A percentile compares a stretch with the other conserved stretches of the same genome.
phyloP scores from a whole-genome alignment of 2,888 invertebrate genomes.

The Lymantria dispar region DNA sequence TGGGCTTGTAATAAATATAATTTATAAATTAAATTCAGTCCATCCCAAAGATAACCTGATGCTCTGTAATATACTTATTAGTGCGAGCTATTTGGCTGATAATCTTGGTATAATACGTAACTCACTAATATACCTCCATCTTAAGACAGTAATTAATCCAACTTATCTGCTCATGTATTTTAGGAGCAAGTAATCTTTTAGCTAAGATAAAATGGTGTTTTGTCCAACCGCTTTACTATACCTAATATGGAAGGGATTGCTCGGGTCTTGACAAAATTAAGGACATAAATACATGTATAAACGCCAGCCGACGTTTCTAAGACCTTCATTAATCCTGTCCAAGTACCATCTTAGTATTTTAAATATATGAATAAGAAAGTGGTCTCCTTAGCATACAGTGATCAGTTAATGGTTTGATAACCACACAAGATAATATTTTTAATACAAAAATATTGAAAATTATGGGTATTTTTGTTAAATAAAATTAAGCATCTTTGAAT shows the following conservation, averaged over 20 bases:
- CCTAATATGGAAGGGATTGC: slow-evolving; percentile 10
- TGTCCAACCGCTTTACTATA: slow-evolving; percentile 11
- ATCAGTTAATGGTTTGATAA: background rate
- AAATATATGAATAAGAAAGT: background rate
- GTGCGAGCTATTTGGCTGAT: background rate
- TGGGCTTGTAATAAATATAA: too few relatives aligned
- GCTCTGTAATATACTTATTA: background rate
- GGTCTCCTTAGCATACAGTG: background rate
- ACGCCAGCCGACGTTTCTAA: slow-evolving; percentile 1
- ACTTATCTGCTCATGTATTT: slow-evolving; percentile 20
- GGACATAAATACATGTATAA: slow-evolving; percentile 5
- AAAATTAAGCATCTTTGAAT: background rate
- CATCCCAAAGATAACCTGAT: background rate
- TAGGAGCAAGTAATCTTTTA: slow-evolving; percentile 22
- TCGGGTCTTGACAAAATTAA: slow-evolving; percentile 7
- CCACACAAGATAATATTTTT: background rate
- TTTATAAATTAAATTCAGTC: too few relatives aligned
- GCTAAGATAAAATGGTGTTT: slow-evolving; percentile 17
- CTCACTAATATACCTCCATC: slow-evolving; percentile 10
- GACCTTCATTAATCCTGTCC: slow-evolving; percentile 8
- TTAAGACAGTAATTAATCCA: slow-evolving; percentile 29
- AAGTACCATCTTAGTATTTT: background rate
- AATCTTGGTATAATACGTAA: slow-evolving; percentile 5
- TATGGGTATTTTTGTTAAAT: background rate
- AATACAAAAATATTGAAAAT: too few relatives aligned